Evolutionary conservation across 2,888 invertebrate species (phyloP), one percentile per base, ranked within the genome.

Genomic region (Cephus spinipes): DNA sequence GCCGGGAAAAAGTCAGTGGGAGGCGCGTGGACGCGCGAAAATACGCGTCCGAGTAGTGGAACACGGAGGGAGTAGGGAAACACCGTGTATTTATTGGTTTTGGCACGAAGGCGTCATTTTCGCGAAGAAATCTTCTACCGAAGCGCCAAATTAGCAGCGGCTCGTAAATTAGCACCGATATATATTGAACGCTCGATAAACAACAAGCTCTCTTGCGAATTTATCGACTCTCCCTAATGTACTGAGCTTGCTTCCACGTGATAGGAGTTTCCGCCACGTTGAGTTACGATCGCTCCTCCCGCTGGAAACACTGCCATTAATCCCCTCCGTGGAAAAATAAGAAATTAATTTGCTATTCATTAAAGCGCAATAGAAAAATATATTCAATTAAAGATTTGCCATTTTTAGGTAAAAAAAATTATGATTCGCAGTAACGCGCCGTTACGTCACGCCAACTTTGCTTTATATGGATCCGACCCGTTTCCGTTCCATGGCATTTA

Each of bases 211-310:
- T 23, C 55, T 23, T 23, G 55, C 55, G 55, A 55, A 55, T 55
- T 55, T 55, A 55, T 55, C 55, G 55, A 55, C 55, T 55, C 23
- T 23, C 55, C 23, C 55, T 68, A 34, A 69, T 23, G 30, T 76
- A 73, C 75, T 78, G 78, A 77, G 80, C 81, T 80, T 77, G 73
- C 77, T 75, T 74, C 69, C 79, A 81, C 80, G 80, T 74, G 78
- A 76, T 74, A 78, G 80, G 79, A 80, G 77, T 79, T 82, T 82
- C 81, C 81, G 80, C 78, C 77, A 74, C 76, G 82, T 12, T 74
- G 55, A 55, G 15, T 55, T 23, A 55, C 55, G 55, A 55, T 55
- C 9, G 23, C 6, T 55, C 23, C 9, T 23, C 55, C 23, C 55
- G 2, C 6, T 55, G 23, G 9, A 55, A 55, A 2, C 23, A 9